These are phyloP conservation scores for Seira musarum DNA, from an alignment of 2,888 invertebrate genomes.

Conservation along the genomic window DNA sequence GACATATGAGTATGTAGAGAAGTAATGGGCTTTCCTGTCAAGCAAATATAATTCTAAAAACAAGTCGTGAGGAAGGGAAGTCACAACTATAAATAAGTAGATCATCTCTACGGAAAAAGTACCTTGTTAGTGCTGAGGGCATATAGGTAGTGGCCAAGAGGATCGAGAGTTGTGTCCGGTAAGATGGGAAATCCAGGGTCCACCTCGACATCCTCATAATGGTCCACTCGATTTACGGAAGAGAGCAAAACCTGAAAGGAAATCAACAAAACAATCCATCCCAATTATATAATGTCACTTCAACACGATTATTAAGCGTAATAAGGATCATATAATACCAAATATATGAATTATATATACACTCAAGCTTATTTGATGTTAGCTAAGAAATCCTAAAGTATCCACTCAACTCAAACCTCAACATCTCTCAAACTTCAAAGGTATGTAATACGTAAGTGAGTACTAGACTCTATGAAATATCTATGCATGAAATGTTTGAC, in stretches of 20 bases:
- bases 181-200: slow-evolving; percentile 85
- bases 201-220: slow-evolving; percentile 90
- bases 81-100: not conserved
- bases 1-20: no score
- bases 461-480: no score
- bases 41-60: no score
- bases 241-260: slow-evolving; percentile 80
- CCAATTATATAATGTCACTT: slow-evolving; percentile 44
- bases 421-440: no score
- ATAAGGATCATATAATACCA: no score
- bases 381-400: slow-evolving; percentile 33
- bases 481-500: no score
- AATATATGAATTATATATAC: no score
- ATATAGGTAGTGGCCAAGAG: slow-evolving; percentile 87
- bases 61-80: no score
- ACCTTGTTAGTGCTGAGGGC: slow-evolving; percentile 85
- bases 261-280: slow-evolving; percentile 54
- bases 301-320: no score
- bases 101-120: slow-evolving; percentile 55
- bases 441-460: no score
- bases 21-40: no score
- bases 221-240: slow-evolving; percentile 79
- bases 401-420: not conserved
- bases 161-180: slow-evolving; percentile 90
- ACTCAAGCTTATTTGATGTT: not conserved